Conservation (phyloP, 2,888 invertebrate species). For the Tachina fera region DNA sequence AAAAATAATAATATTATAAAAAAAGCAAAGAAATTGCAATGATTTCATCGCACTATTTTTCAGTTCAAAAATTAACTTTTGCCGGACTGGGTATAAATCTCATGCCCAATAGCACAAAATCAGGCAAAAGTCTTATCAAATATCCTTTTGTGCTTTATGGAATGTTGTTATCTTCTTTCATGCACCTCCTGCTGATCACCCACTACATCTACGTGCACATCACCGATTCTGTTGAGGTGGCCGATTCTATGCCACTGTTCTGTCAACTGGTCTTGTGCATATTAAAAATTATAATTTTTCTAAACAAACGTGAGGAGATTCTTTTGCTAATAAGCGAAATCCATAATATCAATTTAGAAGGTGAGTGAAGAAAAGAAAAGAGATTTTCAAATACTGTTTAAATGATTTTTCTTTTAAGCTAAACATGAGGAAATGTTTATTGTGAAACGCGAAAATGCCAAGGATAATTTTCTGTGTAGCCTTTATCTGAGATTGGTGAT, state of each 20-base stretch:
- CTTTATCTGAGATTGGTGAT: conserved; percentile 7
- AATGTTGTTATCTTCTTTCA: background rate
- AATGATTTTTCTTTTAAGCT: conserved; percentile 12
- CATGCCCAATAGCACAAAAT: background rate
- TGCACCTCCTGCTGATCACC: background rate
- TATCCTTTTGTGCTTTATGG: conserved; percentile 15
- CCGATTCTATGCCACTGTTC: conserved; percentile 35
- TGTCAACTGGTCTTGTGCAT: conserved; percentile 42
- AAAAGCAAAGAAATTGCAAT: background rate
- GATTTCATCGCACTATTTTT: conserved; percentile 45
- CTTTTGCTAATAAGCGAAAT: conserved; percentile 7
- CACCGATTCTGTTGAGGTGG: conserved; percentile 39
- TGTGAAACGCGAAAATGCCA: conserved; percentile 25
- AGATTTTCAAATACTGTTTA: background rate
- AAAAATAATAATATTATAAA: too few species aligned
- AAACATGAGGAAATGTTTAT: conserved; percentile 35
- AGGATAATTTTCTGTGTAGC: conserved; percentile 16
- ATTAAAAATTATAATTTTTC: conserved; percentile 38
- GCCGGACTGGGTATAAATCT: conserved; percentile 32
- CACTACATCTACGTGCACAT: conserved; percentile 36
- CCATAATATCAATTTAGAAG: conserved; percentile 14
- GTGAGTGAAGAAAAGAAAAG: background rate
- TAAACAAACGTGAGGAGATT: conserved; percentile 41
- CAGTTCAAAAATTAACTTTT: conserved; percentile 41
- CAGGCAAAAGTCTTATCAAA: background rate